Base-by-base conservation (phyloP, 2,888 invertebrate genomes). In the Polydrusus tereticollis region DNA sequence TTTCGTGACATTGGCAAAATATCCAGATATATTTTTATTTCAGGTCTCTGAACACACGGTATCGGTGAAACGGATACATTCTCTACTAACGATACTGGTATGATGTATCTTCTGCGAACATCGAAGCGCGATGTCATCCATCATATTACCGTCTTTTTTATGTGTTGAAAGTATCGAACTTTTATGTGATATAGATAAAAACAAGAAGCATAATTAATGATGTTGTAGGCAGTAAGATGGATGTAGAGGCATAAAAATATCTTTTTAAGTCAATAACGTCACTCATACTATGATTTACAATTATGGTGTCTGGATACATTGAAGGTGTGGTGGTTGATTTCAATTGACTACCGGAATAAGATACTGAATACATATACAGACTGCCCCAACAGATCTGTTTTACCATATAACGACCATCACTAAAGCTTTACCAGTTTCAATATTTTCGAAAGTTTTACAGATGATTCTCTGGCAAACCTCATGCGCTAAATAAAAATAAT, bases 171-270 rank as follows among this genome's bases (percentile, higher is more conserved):
- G 41, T 59, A 43, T 41, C 26, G 43, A 59, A 43, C 59, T 59
- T 59, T 58, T 59, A 59, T 59, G 20, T n/a, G 43, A 59, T 43
- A 26, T 18, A 23, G 14, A 38, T 41, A 59, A 59, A 59, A 59
- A 59, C 59, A 38, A 43, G 16, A 8, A 26, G 26, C 18, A 59
- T 59, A 59, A 59, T 59, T 59, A 59, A 59, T 59, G 26, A 16
- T 59, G n/a, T 38, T 59, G 38, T 59, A 21, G 16, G 21, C 16
- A 14, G 16, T 23, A 43, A 41, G 41, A 58, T 58, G 41, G 20
- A 38, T 58, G 21, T 58, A 26, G 14, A 41, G 23, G 21, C 6
- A 14, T 23, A 23, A 45, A 21, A 50, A 23, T 50, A n/a, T n/a
- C 16, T 50, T 50, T 45, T 45, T 45, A 12, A 45, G 8, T 18